Percentiles rank a stretch among this genome's conserved stretches.
Evolutionary conservation across 2,888 invertebrate genomes (phyloP).

Genomic region (Cenopis cana): DNA sequence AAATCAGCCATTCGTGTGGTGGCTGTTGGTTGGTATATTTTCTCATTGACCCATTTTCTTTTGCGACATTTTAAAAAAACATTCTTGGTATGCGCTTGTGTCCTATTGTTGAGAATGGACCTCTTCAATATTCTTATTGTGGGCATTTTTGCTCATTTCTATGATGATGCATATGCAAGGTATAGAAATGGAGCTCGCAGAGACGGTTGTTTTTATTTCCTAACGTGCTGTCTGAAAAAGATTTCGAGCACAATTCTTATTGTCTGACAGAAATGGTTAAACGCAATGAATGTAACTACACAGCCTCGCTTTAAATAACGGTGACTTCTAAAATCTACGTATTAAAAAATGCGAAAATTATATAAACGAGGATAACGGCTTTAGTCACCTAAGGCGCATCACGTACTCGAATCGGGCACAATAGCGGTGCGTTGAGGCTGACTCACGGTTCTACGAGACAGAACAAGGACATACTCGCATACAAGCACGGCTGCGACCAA

Average conservation of each 20-base stretch:
- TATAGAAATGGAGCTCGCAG: slow-evolving; percentile 21
- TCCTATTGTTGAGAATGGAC: slow-evolving; percentile 23
- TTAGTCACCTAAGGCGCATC: slow-evolving; percentile 56
- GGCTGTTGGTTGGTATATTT: slow-evolving; percentile 2
- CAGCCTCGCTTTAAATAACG: slow-evolving; percentile 31
- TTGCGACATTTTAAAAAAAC: slow-evolving; percentile 13
- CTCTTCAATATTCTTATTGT: slow-evolving; percentile 19
- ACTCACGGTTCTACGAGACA: slow-evolving; percentile 70
- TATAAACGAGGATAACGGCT: slow-evolving; percentile 48
- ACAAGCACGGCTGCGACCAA: slow-evolving; percentile 68
- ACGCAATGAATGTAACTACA: slow-evolving; percentile 10
- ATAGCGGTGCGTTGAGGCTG: slow-evolving; percentile 64
- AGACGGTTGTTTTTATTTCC: slow-evolving; percentile 18
- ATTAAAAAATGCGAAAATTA: slow-evolving; percentile 30
- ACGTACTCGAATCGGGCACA: slow-evolving; percentile 66
- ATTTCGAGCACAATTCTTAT: slow-evolving; percentile 27
- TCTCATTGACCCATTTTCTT: slow-evolving; percentile 15
- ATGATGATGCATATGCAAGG: slow-evolving; percentile 13
- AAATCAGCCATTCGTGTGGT: not conserved
- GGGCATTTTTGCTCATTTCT: slow-evolving; percentile 16
- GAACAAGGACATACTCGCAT: slow-evolving; percentile 77
- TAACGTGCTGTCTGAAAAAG: slow-evolving; percentile 21
- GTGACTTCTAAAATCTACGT: slow-evolving; percentile 30
- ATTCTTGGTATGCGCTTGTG: slow-evolving; percentile 3
- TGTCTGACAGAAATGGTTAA: slow-evolving; percentile 31